These are phyloP conservation scores for Danio aesculapii DNA, from an alignment of 2,797 vertebrate species.

Conservation along the genomic window DNA sequence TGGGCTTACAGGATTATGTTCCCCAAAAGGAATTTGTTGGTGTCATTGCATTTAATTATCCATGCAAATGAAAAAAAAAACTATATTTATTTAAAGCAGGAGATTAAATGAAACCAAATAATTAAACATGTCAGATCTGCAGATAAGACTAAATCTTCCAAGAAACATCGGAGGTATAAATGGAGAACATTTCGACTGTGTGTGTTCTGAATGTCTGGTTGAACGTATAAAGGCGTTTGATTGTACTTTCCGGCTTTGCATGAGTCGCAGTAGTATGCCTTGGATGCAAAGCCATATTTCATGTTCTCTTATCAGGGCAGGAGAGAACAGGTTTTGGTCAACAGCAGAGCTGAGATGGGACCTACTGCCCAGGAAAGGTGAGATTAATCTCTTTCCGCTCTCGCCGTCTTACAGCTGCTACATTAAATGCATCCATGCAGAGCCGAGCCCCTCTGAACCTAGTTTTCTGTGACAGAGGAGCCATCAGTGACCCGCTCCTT, in stretches of 20 bases:
- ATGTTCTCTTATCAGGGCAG: constrained; percentile 40
- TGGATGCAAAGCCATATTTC: constrained; percentile 36
- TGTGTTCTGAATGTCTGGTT: background rate
- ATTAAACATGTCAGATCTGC: constrained; percentile 17
- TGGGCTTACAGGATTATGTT: constrained; percentile 62
- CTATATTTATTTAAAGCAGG: constrained; percentile 27
- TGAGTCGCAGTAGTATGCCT: constrained; percentile 50
- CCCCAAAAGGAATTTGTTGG: constrained; percentile 45
- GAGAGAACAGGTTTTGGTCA: constrained; percentile 61
- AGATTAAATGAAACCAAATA: constrained; percentile 34
- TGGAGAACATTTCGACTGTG: background rate
- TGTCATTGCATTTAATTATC: constrained; percentile 48
- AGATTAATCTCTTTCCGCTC: constrained; percentile 71
- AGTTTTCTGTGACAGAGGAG: constrained; percentile 42
- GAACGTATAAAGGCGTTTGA: constrained; percentile 20
- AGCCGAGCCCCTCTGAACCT: constrained; percentile 57
- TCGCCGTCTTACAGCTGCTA: constrained; percentile 69
- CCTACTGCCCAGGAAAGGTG: constrained; percentile 71
- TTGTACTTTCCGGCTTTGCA: constrained; percentile 38
- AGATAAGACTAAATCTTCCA: background rate
- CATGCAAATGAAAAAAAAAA: constrained; percentile 37
- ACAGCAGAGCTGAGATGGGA: constrained; percentile 59
- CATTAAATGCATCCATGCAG: constrained; percentile 73
- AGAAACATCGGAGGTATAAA: background rate
- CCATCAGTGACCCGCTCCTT: constrained; percentile 28